Base-by-base conservation (phyloP, 2,113 vertebrate species). In the Dolichallabes microphthalmus region DNA sequence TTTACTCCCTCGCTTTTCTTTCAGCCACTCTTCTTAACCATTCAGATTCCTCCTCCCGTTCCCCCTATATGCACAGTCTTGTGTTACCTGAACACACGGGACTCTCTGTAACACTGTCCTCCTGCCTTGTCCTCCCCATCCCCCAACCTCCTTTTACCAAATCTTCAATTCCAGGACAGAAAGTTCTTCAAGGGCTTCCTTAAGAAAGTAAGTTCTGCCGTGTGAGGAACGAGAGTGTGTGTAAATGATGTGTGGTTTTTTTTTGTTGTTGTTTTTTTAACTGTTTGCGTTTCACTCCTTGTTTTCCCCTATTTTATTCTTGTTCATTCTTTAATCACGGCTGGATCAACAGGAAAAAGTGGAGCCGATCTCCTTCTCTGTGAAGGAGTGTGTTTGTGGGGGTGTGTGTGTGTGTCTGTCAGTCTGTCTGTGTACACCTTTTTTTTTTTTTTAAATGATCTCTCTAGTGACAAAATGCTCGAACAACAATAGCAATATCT, bases 151-250 rank as follows among this genome's bases (percentile, higher is more conserved):
- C 85, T 91, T 86, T 85, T 89, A 89, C 76, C 96, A 96, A 85
- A 95, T 96, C 95, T 95, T 96, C 93, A 92, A 91, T 92, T 98
- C 96, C 98, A 99, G 98, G 97, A 99, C 98, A 99, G 97, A 96
- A 99, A 99, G 96, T 99, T 98, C 98, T 99, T 99, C 98, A 99
- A 98, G 96, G 97, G 97, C 98, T 98, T 99, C 96, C 98, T 99
- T 99, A 94, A 94, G 96, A 99, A 99, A 99, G 98, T 99, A 99
- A 99, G 98, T 99, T 95, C 80, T 94, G 93, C 94, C 91, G 89
- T 91, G 92, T 94, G 92, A 19, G 69, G 50, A 11, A 17, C 78
- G 82, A 39, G 82, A 39, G 82, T 88, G 91, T 89, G 88, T 90
- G 89, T 78, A 53, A 45, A 79, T 74, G 76, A 63, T 61, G 57